These are phyloP conservation scores for Aphyosemion australe DNA, from an alignment of 2,113 vertebrate species.

Conservation along the genomic window DNA sequence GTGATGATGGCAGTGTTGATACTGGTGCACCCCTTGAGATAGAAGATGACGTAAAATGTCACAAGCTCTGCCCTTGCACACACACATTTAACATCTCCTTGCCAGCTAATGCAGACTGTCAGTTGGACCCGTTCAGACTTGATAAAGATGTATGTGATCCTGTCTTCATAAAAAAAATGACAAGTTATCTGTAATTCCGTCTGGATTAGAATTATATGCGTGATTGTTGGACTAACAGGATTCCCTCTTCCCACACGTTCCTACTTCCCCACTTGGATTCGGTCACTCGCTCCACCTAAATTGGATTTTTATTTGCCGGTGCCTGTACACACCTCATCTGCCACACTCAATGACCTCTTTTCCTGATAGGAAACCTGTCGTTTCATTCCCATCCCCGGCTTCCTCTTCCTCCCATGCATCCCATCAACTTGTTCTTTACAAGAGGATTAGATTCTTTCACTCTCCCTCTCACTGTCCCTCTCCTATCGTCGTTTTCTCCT, in stretches of 20 bases:
- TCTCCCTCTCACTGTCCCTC: constrained; percentile 55
- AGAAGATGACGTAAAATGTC: constrained; percentile 46
- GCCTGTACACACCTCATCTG: constrained; percentile 72
- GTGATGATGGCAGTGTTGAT: constrained; percentile 55
- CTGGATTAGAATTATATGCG: constrained; percentile 65
- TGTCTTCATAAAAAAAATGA: constrained; percentile 45
- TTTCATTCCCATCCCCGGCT: constrained; percentile 64
- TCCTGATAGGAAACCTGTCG: constrained; percentile 66
- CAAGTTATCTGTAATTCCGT: constrained; percentile 63
- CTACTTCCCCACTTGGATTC: constrained; percentile 16
- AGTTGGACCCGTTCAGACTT: constrained; percentile 27
- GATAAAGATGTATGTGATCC: constrained; percentile 56
- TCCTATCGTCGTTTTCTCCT: constrained; percentile 56
- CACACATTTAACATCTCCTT: constrained; percentile 3
- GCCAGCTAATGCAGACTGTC: constrained; percentile 34
- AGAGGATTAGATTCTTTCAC: constrained; percentile 80
- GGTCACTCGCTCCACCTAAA: constrained; percentile 58
- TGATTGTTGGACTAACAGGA: constrained; percentile 72
- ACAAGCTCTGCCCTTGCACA: constrained; percentile 24
- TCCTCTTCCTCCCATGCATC: constrained; percentile 59
- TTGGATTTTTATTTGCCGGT: constrained; percentile 72
- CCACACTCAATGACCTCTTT: constrained; percentile 59
- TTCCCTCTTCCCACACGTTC: constrained; percentile 55
- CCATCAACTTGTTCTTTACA: constrained; percentile 75
- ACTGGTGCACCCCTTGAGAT: constrained; percentile 31